Evolutionary conservation across 1,140 invertebrate species (phyloP), one percentile per base, ranked within the genome.

Genomic region (Chionoecetes opilio): DNA sequence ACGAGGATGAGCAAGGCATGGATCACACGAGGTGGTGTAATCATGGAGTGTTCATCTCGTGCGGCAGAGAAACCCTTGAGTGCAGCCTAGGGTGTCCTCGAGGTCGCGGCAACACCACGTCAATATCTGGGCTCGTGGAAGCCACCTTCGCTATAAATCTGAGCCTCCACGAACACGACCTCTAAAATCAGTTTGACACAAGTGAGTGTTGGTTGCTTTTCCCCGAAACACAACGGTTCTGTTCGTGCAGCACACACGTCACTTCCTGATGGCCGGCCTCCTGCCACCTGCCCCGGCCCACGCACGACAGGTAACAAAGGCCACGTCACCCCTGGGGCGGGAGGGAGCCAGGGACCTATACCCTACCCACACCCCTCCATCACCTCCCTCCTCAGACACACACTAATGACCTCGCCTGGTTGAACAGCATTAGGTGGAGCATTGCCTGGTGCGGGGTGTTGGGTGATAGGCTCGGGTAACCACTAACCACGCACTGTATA

Each of bases 191-290:
- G 11, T 53, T 53, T 53, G 11, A 9, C 46, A 53, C 46, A 53
- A 9, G 46, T 53, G 46, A 53, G 46, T 17, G 46, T 53, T 53
- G 46, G 11, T 17, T 53, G 46, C 46, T 53, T 86, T 86, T 26
- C 29, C 84, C 2, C 84, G 84, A 29, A 35, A 26, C 84, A 86
- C 84, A 86, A 86, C 84, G 63, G 63, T 75, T n/a, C 63, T 75
- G n/a, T n/a, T n/a, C n/a, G n/a, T n/a, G 63, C 21, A 26, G 63
- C 21, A 2, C 14, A 5, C n/a, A n/a, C 21, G 63, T 75, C n/a
- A 75, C 63, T 75, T 75, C 63, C 63, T 75, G 63, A 75, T 75
- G 11, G 11, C 8, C 84, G 84, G n/a, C 32, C 84, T 34, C 84
- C 82, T n/a, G 82, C 82, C 31, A 84, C 26, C 21, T 32, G 84